Evolutionary conservation across 2,888 invertebrate genomes (phyloP).

Genomic region (Panzeria rudis): DNA sequence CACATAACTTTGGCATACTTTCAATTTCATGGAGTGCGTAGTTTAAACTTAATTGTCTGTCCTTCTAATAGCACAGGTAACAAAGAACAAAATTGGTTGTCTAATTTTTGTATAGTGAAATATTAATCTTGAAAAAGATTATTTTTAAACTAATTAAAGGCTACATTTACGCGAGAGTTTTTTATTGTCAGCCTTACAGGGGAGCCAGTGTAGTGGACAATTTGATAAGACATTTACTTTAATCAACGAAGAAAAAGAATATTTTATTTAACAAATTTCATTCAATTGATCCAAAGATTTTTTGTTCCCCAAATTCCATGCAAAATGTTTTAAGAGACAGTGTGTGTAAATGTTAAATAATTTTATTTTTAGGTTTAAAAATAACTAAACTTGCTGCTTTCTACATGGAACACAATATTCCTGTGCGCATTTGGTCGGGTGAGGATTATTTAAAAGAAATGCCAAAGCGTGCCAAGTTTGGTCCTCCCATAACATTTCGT

Average conservation of each 20-base stretch:
- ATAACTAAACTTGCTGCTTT: background rate
- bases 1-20: conserved; percentile 78
- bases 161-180: too few species aligned
- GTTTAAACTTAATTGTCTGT: conserved; percentile 79
- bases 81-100: background rate
- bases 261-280: too few species aligned
- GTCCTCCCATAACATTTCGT: conserved; percentile 77
- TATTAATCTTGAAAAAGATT: too few species aligned
- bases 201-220: too few species aligned
- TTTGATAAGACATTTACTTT: too few species aligned
- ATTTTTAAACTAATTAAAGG: too few species aligned
- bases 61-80: conserved; percentile 60
- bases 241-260: too few species aligned
- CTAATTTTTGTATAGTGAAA: too few species aligned
- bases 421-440: conserved; percentile 78
- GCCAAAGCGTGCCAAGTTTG: conserved; percentile 59
- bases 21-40: conserved; percentile 79
- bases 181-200: too few species aligned
- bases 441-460: conserved; percentile 73
- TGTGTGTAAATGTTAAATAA: background rate
- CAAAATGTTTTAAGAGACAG: background rate
- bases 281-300: too few species aligned
- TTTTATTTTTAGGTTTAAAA: conserved; percentile 16
- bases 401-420: conserved; percentile 74
- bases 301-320: too few species aligned